phyloP scores from a whole-genome alignment of 2,888 invertebrate genomes.

The Slavum lentiscoides region DNA sequence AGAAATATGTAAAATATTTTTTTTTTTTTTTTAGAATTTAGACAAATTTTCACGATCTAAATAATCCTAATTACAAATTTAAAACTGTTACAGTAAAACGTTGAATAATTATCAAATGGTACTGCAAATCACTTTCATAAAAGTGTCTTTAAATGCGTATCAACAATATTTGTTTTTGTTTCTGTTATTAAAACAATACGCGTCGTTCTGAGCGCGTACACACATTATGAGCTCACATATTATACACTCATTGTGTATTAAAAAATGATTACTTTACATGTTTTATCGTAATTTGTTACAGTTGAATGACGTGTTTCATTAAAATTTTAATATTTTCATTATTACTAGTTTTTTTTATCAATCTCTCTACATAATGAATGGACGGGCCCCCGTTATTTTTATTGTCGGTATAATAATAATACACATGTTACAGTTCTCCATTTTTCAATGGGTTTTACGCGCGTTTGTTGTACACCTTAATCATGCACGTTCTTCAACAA shows the following conservation, averaged over 20 bases:
- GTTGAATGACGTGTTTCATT: background rate
- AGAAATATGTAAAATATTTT: too few species aligned
- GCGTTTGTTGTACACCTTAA: constrained; percentile 4
- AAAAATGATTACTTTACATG: background rate
- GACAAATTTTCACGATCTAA: too few species aligned
- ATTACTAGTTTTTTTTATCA: constrained; percentile 6
- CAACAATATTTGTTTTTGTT: too few species aligned
- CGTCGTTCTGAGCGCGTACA: too few species aligned
- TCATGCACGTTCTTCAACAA: constrained; percentile 22
- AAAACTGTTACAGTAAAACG: too few species aligned
- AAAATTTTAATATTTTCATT: background rate
- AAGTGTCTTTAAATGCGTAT: too few species aligned
- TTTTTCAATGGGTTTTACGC: constrained; percentile 24
- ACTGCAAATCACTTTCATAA: too few species aligned
- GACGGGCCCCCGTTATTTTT: background rate
- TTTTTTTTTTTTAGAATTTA: too few species aligned
- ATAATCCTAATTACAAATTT: too few species aligned
- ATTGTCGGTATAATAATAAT: constrained; percentile 24
- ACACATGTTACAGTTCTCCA: constrained; percentile 18
- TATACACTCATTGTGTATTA: background rate
- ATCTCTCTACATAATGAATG: constrained; percentile 10
- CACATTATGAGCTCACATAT: background rate
- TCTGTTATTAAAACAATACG: too few species aligned
- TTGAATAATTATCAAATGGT: too few species aligned
- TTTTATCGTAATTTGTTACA: background rate